Evolutionary conservation across 2,113 vertebrate species (phyloP).

Genomic region (Anarrhichthys ocellatus): DNA sequence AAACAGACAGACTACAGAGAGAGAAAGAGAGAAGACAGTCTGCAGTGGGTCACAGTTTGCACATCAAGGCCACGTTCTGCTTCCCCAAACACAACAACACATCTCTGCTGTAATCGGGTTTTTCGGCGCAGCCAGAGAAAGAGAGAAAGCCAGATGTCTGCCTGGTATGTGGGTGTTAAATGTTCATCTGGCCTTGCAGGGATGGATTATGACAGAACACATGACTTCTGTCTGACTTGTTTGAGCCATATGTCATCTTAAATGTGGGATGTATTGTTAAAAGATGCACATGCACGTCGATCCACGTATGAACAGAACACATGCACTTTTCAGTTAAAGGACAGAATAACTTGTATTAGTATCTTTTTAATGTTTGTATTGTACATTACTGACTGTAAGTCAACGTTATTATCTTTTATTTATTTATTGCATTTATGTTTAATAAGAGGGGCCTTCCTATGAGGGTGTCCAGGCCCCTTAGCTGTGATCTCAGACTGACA

Average conservation of each 20-base stretch:
- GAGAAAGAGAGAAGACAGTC: slow-evolving; percentile 51
- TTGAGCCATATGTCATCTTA: slow-evolving; percentile 4
- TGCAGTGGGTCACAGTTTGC: slow-evolving; percentile 53
- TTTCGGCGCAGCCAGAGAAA: slow-evolving; percentile 48
- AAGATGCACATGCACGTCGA: slow-evolving; percentile 53
- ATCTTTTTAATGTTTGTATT: neutral
- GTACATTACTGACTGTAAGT: neutral
- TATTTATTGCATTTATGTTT: neutral
- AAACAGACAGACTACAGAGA: slow-evolving; percentile 77
- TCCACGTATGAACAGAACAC: slow-evolving; percentile 21
- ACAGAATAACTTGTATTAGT: neutral
- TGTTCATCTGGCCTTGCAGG: neutral
- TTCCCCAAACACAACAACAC: slow-evolving; percentile 47
- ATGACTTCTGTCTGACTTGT: neutral
- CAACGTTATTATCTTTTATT: neutral
- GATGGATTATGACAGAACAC: slow-evolving; percentile 8
- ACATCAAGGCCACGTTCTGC: slow-evolving; percentile 24
- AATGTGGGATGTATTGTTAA: slow-evolving; percentile 1
- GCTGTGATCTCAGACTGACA: neutral
- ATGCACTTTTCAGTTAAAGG: slow-evolving; percentile 26
- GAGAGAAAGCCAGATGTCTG: slow-evolving; percentile 61
- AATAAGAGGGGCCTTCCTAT: neutral
- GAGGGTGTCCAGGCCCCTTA: neutral
- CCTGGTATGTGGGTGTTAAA: slow-evolving; percentile 41
- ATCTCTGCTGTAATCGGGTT: slow-evolving; percentile 14